Percentiles rank a stretch among this genome's conserved stretches.
Conservation (phyloP, 2,113 vertebrate genomes). For the Limnothrissa miodon region DNA sequence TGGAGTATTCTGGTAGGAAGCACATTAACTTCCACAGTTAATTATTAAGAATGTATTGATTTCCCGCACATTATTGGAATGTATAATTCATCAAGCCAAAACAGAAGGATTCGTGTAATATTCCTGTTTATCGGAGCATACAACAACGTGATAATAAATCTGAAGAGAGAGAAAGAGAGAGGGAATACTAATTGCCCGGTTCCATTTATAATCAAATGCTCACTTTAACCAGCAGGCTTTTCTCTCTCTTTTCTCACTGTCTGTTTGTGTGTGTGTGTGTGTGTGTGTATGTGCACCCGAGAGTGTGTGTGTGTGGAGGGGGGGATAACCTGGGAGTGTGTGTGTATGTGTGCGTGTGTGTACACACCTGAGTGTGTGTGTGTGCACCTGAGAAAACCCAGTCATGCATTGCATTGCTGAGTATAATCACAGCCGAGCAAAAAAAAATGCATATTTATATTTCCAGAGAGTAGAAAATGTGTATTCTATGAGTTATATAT, state of each 20-base stretch:
- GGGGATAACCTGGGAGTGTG: too few species aligned
- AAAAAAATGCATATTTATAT: too few species aligned
- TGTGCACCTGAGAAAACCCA: not conserved
- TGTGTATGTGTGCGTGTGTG: not conserved
- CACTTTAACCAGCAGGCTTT: conserved; percentile 54
- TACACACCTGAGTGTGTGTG: not conserved
- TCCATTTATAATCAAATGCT: conserved; percentile 60
- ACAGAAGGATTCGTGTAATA: conserved; percentile 64
- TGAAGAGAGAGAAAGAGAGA: conserved; percentile 36
- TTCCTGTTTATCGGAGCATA: conserved; percentile 71
- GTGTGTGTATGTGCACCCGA: too few species aligned
- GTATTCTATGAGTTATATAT: too few species aligned
- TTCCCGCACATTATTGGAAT: conserved; percentile 51
- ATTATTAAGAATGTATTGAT: conserved; percentile 63
- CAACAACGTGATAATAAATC: conserved; percentile 61
- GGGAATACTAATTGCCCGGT: conserved; percentile 50
- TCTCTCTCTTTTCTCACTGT: not conserved
- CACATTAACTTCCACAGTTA: conserved; percentile 63
- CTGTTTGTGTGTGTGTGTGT: too few species aligned
- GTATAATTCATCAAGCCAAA: conserved; percentile 67
- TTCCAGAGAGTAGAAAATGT: too few species aligned
- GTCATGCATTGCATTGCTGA: not conserved
- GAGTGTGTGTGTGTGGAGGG: too few species aligned
- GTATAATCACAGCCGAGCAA: not conserved
- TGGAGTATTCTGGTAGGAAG: conserved; percentile 62